phyloP scores from a whole-genome alignment of 2,797 vertebrate species.

The Chelidonichthys spinosus region DNA sequence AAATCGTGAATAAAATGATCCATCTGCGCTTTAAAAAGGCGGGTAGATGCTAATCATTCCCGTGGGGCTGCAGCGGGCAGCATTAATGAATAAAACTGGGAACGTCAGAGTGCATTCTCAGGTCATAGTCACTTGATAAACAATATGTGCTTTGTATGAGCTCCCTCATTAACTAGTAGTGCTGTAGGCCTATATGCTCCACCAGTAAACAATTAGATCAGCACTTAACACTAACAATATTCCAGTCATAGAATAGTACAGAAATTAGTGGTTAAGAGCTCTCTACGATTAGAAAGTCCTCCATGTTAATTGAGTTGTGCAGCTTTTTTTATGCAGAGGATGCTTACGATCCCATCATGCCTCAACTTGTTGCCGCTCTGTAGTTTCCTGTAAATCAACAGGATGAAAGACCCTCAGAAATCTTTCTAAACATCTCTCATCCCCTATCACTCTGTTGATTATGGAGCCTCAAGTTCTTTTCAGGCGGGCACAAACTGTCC shows the following conservation, averaged over 20 bases:
- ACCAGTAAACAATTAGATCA: background rate
- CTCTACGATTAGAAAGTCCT: background rate
- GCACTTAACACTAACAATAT: background rate
- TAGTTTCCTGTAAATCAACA: constrained; percentile 43
- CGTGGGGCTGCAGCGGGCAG: background rate
- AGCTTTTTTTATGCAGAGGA: constrained; percentile 11
- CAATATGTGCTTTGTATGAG: background rate
- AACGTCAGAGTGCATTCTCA: background rate
- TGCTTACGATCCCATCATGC: constrained; percentile 61
- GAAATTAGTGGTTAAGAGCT: background rate
- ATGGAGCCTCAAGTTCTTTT: background rate
- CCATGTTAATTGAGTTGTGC: background rate
- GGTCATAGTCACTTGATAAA: background rate
- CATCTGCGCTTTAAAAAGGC: background rate
- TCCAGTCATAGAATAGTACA: background rate
- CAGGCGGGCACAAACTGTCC: background rate
- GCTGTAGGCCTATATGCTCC: background rate
- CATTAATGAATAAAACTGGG: background rate
- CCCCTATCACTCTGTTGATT: constrained; percentile 1
- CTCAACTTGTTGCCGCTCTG: constrained; percentile 49
- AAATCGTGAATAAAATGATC: background rate
- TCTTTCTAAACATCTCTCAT: constrained; percentile 36
- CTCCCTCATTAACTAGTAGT: background rate
- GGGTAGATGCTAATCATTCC: background rate
- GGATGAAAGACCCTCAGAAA: constrained; percentile 30